A percentile compares a stretch with the other conserved stretches of the same genome.
phyloP scores from a whole-genome alignment of 2,888 invertebrate species.

The Abscondita cerata region DNA sequence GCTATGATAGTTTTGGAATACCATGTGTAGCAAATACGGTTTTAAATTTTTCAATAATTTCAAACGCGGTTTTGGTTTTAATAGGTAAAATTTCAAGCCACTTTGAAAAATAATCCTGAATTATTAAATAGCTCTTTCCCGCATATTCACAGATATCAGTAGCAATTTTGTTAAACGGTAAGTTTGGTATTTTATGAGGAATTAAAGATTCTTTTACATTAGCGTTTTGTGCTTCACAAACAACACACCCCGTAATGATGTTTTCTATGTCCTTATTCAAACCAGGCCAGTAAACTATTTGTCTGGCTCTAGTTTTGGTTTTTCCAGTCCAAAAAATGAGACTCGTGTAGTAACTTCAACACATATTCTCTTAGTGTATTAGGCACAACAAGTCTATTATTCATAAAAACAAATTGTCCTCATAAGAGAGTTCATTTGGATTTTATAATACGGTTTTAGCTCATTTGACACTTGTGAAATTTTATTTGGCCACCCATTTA shows the following conservation, averaged over 20 bases:
- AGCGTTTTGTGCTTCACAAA: too few relatives aligned
- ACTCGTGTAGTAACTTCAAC: background rate
- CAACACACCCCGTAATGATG: too few relatives aligned
- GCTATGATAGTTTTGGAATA: conserved; percentile 34
- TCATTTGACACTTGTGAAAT: background rate
- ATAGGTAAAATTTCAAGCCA: conserved; percentile 39
- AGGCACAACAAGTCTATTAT: background rate
- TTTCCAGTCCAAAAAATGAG: background rate
- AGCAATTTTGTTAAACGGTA: too few relatives aligned
- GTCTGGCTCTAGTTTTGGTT: background rate
- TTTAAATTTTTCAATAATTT: conserved; percentile 34
- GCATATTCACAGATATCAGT: background rate
- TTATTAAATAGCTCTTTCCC: too few relatives aligned
- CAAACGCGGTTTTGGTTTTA: conserved; percentile 18
- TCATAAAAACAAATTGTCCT: background rate
- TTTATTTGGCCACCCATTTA: conserved; percentile 7
- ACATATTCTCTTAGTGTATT: background rate
- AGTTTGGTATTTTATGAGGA: too few relatives aligned
- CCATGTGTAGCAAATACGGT: conserved; percentile 38
- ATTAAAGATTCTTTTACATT: too few relatives aligned
- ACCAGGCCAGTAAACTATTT: background rate
- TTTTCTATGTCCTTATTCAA: background rate
- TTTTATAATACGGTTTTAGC: background rate
- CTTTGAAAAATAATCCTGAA: conserved; percentile 43
- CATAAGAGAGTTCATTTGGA: background rate